These are phyloP conservation scores for Bombus polaris DNA, from an alignment of 1,140 invertebrate species.

Conservation along the genomic window DNA sequence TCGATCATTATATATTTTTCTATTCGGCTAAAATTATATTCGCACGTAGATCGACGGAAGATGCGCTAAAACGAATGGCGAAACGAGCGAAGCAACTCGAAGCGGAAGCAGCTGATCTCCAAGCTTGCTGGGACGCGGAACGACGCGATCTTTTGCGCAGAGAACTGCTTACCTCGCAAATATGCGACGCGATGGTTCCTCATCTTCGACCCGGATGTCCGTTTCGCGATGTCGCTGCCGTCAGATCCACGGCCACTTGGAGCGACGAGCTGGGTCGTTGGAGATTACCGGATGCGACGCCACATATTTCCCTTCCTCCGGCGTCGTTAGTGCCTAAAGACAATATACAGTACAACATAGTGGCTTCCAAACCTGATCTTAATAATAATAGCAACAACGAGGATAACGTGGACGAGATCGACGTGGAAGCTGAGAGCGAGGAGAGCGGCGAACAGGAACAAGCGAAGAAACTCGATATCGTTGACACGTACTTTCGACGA, in stretches of 20 bases:
- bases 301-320: conserved; percentile 76
- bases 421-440: conserved; percentile 49
- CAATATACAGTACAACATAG: conserved; percentile 25
- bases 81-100: conserved; percentile 79
- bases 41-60: conserved; percentile 75
- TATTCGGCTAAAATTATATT: neutral
- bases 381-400: conserved; percentile 75
- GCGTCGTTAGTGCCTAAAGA: conserved; percentile 59
- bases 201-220: conserved; percentile 80
- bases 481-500: conserved; percentile 77
- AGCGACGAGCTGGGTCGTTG: conserved; percentile 79
- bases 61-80: conserved; percentile 80
- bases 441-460: conserved; percentile 37
- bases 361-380: conserved; percentile 71
- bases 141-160: conserved; percentile 79
- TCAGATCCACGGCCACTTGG: conserved; percentile 79
- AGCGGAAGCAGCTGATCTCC: conserved; percentile 78
- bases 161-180: conserved; percentile 78
- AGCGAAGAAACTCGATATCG: conserved; percentile 70
- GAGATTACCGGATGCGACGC: conserved; percentile 76
- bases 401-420: conserved; percentile 52
- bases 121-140: conserved; percentile 81
- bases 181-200: conserved; percentile 81
- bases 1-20: accelerated
- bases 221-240: conserved; percentile 75